Base-by-base conservation (phyloP, 2,888 invertebrate species). In the Leptinotarsa peninsularis region DNA sequence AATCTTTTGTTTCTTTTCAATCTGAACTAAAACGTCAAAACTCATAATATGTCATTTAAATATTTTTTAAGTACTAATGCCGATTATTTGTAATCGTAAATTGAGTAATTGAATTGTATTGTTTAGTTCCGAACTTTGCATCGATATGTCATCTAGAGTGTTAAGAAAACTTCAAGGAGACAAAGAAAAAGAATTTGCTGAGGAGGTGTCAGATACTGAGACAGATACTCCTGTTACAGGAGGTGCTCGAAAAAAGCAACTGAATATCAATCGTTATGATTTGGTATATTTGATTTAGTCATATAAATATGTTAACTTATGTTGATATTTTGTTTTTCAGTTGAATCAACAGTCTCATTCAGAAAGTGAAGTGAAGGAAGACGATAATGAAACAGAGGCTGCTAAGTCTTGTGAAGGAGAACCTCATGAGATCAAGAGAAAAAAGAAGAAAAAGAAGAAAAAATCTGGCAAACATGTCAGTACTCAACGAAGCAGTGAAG, bases 281-380 rank as follows among this genome's bases (percentile, higher is more conserved):
- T 89, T 94, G 91, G 94, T 94, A 89, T 88, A 7, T 33, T 18
- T 23, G 17, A 18, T 49, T 5, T 67, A 4, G 10, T 23, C 17
- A 23, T 56, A 67, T 76, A 43, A 73, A 66, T 23, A 52, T 68
- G 63, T 4, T 27, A 43, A 67, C 14, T 66, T 27, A 67, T 56
- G 17, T 52, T 50, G 49, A n/a, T 49, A 66, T 71, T 68, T 73
- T 75, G 67, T 81, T 70, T 83, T 81, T 33, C 80, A 93, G 93
- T 86, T 93, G 73, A 93, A 93, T 87, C 91, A 93, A 83, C 91
- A 91, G 81, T 92, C 92, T 63, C 90, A 91, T 81, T 93, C 93
- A 0, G 93, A 93, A 83, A 93, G 92, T 79, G 93, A 93, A 86
- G 92, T 92, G 7, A 92, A 93, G 85, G 93, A 93, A 83, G 93